phyloP scores from a whole-genome alignment of 2,797 vertebrate species.

The Malacoraja senta region DNA sequence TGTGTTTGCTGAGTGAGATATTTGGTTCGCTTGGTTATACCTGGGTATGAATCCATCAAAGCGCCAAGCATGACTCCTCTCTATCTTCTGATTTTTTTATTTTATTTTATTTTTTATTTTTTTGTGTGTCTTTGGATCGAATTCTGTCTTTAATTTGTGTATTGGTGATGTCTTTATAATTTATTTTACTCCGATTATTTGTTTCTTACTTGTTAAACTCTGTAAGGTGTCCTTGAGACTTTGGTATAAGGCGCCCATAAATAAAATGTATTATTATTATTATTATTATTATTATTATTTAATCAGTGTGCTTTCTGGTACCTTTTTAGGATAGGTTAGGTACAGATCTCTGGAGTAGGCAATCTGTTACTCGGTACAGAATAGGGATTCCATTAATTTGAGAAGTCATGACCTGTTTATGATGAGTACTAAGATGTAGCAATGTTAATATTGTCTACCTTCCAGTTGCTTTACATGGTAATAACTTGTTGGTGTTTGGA shows the following conservation, averaged over 20 bases:
- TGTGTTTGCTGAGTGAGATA: background rate
- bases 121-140: no score
- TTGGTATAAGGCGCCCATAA: no score
- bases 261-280: no score
- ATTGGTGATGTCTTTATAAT: no score
- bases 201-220: no score
- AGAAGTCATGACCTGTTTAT: background rate
- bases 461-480: constrained; percentile 86
- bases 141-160: no score
- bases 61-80: no score
- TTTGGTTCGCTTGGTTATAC: background rate
- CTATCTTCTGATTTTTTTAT: no score
- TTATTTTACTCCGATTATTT: no score
- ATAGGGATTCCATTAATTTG: background rate
- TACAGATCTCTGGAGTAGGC: constrained; percentile 44
- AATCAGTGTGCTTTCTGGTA: background rate
- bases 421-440: background rate
- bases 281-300: no score
- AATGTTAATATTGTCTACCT: constrained; percentile 35
- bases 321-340: background rate
- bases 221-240: no score
- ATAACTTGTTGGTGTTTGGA: constrained; percentile 95
- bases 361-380: background rate
- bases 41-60: background rate
- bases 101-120: no score